These are phyloP conservation scores for Bombus confusus DNA, from an alignment of 1,140 invertebrate species.

Conservation along the genomic window DNA sequence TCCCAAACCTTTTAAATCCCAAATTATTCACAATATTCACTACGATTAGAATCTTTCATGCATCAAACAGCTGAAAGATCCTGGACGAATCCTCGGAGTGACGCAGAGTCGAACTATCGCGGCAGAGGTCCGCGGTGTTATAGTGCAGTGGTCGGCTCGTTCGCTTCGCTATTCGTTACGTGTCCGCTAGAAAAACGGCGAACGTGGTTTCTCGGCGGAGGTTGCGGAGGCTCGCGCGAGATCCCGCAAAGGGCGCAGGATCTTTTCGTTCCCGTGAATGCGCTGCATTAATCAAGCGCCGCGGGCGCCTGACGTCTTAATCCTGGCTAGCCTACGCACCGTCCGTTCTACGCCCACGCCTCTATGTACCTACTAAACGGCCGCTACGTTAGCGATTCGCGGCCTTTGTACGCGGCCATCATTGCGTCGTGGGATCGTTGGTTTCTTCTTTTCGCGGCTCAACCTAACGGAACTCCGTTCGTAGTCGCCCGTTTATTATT, in stretches of 20 bases:
- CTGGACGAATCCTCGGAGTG: neutral
- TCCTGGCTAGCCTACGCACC: conserved; percentile 73
- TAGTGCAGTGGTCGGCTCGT: neutral
- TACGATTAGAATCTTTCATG: neutral
- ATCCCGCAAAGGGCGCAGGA: conserved; percentile 73
- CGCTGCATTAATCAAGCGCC: conserved; percentile 81
- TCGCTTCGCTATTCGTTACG: conserved; percentile 35
- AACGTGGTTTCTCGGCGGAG: conserved; percentile 18
- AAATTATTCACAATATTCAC: too few species aligned
- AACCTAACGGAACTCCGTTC: conserved; percentile 48
- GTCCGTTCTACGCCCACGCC: conserved; percentile 68
- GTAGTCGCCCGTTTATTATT: conserved; percentile 30
- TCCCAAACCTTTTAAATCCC: too few species aligned
- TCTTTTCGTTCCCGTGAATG: conserved; percentile 80
- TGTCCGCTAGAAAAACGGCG: conserved; percentile 44
- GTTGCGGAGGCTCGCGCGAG: conserved; percentile 59
- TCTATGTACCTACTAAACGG: conserved; percentile 66
- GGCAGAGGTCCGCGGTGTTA: neutral
- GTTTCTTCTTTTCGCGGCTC: conserved; percentile 31
- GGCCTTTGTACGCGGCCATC: conserved; percentile 55
- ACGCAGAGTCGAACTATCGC: neutral
- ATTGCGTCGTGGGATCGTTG: conserved; percentile 52
- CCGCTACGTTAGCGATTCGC: conserved; percentile 51
- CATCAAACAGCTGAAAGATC: neutral
- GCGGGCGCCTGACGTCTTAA: conserved; percentile 82